These are phyloP conservation scores for Bufo bufo DNA, from an alignment of 2,113 vertebrate species.

Conservation along the genomic window DNA sequence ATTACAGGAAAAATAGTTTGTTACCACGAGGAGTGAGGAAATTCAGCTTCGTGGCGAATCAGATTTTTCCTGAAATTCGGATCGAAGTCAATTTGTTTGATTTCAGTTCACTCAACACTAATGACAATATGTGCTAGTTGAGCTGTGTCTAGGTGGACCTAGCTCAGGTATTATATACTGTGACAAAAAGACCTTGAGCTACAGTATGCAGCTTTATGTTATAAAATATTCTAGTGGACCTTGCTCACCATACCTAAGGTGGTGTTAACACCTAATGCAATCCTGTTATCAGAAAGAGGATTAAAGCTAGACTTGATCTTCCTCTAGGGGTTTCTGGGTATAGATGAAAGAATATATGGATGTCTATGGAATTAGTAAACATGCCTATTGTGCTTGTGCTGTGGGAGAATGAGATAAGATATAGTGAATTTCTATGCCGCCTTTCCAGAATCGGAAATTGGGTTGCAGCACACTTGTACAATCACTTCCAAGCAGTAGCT, in stretches of 20 bases:
- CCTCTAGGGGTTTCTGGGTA: constrained; percentile 7
- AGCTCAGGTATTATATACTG: background rate
- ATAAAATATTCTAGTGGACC: background rate
- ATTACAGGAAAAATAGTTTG: no score
- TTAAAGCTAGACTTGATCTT: constrained; percentile 17
- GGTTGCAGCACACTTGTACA: constrained; percentile 21
- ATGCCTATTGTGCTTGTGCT: constrained; percentile 18
- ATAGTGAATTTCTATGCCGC: constrained; percentile 20
- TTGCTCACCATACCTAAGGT: background rate
- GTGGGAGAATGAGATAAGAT: constrained; percentile 17
- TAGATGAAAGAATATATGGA: constrained; percentile 22
- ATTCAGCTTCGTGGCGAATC: no score
- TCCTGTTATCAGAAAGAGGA: background rate
- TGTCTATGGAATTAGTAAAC: constrained; percentile 23
- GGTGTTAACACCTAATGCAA: background rate
- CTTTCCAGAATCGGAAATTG: constrained; percentile 40
- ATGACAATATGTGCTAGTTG: background rate
- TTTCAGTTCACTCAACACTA: no score
- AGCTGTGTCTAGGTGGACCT: background rate
- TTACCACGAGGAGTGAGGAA: no score
- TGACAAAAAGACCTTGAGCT: background rate
- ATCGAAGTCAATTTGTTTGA: no score
- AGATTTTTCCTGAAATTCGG: no score
- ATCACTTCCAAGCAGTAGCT: constrained; percentile 29
- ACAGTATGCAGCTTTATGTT: background rate